phyloP scores from a whole-genome alignment of 2,888 invertebrate species.

The Bellardia bayeri region DNA sequence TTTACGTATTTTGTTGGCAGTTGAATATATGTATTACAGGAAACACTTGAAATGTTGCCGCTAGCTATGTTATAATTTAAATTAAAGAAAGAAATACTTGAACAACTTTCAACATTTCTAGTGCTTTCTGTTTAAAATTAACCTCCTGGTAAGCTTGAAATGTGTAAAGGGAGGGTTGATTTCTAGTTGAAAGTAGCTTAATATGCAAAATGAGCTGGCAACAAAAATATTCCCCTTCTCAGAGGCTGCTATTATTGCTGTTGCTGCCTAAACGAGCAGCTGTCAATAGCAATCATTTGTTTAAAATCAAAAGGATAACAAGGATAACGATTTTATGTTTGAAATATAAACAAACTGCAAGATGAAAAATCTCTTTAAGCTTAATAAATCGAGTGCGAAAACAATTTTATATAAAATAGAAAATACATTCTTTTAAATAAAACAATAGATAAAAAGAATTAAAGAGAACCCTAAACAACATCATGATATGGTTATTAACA shows the following conservation, averaged over 20 bases:
- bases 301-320: slow-evolving; percentile 73
- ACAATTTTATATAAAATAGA: slow-evolving; percentile 50
- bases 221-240: slow-evolving; percentile 4
- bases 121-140: not conserved
- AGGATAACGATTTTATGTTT: slow-evolving; percentile 63
- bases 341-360: slow-evolving; percentile 45
- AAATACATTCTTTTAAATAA: slow-evolving; percentile 20
- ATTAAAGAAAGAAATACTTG: slow-evolving; percentile 70
- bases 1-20: too few species aligned
- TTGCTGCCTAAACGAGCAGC: slow-evolving; percentile 71
- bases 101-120: slow-evolving; percentile 13
- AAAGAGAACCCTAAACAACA: slow-evolving; percentile 23
- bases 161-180: slow-evolving; percentile 13
- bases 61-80: slow-evolving; percentile 74
- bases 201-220: slow-evolving; percentile 49
- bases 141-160: not conserved
- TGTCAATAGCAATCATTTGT: slow-evolving; percentile 76
- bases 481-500: slow-evolving; percentile 39
- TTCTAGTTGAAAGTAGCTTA: slow-evolving; percentile 6
- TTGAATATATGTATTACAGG: slow-evolving; percentile 40
- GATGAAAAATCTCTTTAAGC: slow-evolving; percentile 75
- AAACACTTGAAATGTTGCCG: slow-evolving; percentile 74
- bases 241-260: not conserved
- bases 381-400: slow-evolving; percentile 77
- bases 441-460: slow-evolving; percentile 25